Conservation (phyloP, 2,797 vertebrate species). For the Limosa lapponica region DNA sequence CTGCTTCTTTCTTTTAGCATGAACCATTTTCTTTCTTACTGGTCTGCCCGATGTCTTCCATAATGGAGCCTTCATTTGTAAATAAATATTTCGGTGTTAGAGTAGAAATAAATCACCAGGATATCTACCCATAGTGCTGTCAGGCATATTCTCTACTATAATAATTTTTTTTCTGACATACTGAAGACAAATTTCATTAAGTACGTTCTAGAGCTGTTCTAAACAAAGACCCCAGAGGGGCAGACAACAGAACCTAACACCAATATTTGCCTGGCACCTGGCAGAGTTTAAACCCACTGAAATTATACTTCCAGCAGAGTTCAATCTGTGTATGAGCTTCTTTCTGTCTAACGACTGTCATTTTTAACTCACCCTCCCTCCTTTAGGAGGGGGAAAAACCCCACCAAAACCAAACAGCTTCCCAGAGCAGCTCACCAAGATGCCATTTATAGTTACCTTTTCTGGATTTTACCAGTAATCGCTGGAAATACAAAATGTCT, state of each 20-base stretch:
- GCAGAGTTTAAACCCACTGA: background rate
- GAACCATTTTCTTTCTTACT: background rate
- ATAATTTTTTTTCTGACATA: background rate
- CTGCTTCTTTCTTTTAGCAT: background rate
- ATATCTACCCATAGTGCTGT: background rate
- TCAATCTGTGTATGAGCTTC: background rate
- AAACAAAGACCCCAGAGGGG: background rate
- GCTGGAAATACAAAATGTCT: background rate
- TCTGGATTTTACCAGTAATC: background rate
- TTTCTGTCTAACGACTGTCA: background rate
- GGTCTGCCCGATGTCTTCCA: background rate
- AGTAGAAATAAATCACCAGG: background rate
- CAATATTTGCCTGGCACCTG: background rate
- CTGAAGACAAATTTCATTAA: background rate
- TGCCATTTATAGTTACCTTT: background rate
- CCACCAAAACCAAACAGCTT: background rate
- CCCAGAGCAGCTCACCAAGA: background rate
- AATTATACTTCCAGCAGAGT: background rate
- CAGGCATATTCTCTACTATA: background rate
- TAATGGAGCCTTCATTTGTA: background rate
- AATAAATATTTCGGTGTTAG: background rate
- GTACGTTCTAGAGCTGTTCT: background rate
- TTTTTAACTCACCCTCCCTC: background rate
- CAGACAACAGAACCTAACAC: background rate
- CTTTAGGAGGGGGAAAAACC: fast-evolving